A percentile compares a stretch with the other conserved stretches of the same genome.
Evolutionary conservation across 2,888 invertebrate genomes (phyloP).

Genomic region (Gryllus longicercus): DNA sequence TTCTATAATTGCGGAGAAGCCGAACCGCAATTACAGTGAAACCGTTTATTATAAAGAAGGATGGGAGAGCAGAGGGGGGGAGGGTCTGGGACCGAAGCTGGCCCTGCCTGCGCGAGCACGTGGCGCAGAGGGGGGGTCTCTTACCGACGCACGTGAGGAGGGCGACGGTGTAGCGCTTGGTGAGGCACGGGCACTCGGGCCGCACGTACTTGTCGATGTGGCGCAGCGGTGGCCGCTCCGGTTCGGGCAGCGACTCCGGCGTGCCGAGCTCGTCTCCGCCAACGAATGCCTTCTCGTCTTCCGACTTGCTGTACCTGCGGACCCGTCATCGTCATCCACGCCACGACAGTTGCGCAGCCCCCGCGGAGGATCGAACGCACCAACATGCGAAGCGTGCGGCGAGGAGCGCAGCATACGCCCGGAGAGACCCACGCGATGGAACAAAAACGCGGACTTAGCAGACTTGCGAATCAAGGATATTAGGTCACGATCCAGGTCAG

Average conservation of each 20-base stretch:
- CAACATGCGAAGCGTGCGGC: no score
- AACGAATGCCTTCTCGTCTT: constrained; percentile 49
- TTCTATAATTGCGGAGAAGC: no score
- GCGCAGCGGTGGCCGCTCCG: constrained; percentile 78
- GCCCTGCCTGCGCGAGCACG: no score
- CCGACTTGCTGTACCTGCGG: constrained; percentile 38
- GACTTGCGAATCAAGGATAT: neutral
- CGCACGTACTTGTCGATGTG: constrained; percentile 83
- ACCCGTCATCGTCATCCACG: neutral
- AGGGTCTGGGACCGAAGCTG: no score
- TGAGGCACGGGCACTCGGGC: constrained; percentile 82
- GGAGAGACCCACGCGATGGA: neutral
- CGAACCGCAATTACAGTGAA: no score
- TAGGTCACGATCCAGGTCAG: no score
- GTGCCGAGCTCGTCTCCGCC: constrained; percentile 42
- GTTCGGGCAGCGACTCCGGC: constrained; percentile 72
- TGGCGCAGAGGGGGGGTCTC: constrained; percentile 25
- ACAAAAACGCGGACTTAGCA: neutral
- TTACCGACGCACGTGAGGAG: constrained; percentile 74
- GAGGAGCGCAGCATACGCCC: no score
- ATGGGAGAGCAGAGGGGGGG: no score
- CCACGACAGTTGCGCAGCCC: neutral
- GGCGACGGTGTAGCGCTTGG: constrained; percentile 83
- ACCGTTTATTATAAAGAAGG: no score
- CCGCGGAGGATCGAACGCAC: no score